Conservation (phyloP, 2,888 invertebrate genomes). For the Hirtodrosophila confusa region DNA sequence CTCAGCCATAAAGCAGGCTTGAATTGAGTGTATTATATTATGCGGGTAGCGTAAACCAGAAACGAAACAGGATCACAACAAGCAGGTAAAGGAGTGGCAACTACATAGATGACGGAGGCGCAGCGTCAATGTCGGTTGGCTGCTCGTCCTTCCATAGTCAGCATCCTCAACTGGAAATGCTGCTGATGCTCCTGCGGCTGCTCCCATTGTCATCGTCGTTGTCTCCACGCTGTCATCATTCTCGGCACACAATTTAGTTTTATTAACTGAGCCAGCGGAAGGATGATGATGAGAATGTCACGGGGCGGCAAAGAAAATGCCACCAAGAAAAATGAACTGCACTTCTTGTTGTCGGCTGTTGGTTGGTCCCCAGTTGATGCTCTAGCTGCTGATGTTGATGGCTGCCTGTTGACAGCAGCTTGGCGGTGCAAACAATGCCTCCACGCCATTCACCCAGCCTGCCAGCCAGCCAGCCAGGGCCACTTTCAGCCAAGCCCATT, state of each 20-base stretch:
- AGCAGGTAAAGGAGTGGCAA: too few relatives aligned
- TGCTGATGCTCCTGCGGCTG: slow-evolving; percentile 1
- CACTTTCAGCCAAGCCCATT: background rate
- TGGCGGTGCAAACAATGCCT: slow-evolving; percentile 48
- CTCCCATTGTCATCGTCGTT: slow-evolving; percentile 33
- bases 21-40: slow-evolving; percentile 22
- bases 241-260: slow-evolving; percentile 75
- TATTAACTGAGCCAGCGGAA: slow-evolving; percentile 61
- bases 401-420: slow-evolving; percentile 57
- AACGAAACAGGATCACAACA: background rate
- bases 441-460: background rate
- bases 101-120: background rate
- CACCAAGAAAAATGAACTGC: slow-evolving; percentile 57
- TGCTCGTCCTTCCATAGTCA: slow-evolving; percentile 11
- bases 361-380: slow-evolving; percentile 27
- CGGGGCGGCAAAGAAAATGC: slow-evolving; percentile 22
- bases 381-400: slow-evolving; percentile 41
- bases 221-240: slow-evolving; percentile 59
- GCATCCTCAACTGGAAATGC: slow-evolving; percentile 27
- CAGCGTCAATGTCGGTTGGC: background rate
- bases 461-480: background rate
- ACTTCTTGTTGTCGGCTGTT: slow-evolving; percentile 32
- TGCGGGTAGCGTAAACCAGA: slow-evolving; percentile 2
- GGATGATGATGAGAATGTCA: slow-evolving; percentile 13
- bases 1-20: slow-evolving; percentile 15